These are phyloP conservation scores for Sarcophaga variegata DNA, from an alignment of 2,888 invertebrate species.

Conservation along the genomic window DNA sequence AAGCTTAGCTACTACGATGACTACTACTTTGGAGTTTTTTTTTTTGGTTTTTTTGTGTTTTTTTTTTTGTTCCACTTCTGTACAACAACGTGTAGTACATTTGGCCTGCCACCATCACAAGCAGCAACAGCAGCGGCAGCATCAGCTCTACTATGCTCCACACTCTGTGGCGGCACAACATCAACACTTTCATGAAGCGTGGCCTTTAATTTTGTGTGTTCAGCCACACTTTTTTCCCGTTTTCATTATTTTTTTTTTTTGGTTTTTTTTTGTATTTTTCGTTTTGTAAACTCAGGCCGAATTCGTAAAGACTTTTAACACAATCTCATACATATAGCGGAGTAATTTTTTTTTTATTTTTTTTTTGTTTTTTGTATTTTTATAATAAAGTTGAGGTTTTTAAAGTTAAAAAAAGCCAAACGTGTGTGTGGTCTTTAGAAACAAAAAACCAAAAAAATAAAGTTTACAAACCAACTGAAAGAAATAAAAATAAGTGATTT, in stretches of 20 bases:
- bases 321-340: background rate
- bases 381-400: conserved; percentile 55
- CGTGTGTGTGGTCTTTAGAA: conserved; percentile 64
- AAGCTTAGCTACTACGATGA: conserved; percentile 42
- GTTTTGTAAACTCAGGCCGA: conserved; percentile 36
- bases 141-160: conserved; percentile 68
- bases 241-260: background rate
- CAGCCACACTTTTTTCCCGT: conserved; percentile 70
- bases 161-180: conserved; percentile 70
- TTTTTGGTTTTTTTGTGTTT: background rate
- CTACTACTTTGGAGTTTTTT: conserved; percentile 28
- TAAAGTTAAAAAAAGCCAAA: conserved; percentile 46
- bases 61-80: background rate
- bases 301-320: conserved; percentile 22
- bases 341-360: conserved; percentile 21
- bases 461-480: background rate
- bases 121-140: background rate
- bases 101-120: conserved; percentile 53
- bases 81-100: conserved; percentile 43
- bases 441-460: conserved; percentile 1
- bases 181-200: conserved; percentile 74
- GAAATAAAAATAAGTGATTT: conserved; percentile 57
- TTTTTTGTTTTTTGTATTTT: conserved; percentile 28
- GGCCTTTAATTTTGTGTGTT: conserved; percentile 73
- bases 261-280: background rate